Percentiles rank a stretch among this genome's conserved stretches.
Evolutionary conservation across 2,888 invertebrate species (phyloP).

Genomic region (Drosophila monieri): DNA sequence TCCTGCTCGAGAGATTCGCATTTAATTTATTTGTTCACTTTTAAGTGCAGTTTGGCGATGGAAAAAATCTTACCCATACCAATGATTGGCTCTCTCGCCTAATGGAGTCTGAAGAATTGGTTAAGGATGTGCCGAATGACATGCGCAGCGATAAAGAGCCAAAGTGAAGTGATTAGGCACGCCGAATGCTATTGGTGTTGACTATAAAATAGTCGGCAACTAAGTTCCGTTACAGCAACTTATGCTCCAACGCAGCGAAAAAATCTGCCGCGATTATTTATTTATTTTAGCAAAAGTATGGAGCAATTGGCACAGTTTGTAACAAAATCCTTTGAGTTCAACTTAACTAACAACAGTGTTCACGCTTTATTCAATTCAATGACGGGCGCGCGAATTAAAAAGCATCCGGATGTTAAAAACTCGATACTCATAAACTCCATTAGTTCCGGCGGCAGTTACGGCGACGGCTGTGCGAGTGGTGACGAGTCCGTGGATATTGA

Average conservation of each 20-base stretch:
- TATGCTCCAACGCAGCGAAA: conserved; percentile 57
- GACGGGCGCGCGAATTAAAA: conserved; percentile 70
- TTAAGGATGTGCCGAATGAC: conserved; percentile 29
- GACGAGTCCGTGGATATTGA: conserved; percentile 84
- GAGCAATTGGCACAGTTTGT: conserved; percentile 96
- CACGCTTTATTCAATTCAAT: conserved; percentile 81
- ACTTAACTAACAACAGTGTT: conserved; percentile 82
- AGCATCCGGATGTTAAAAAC: conserved; percentile 60
- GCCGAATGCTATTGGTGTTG: conserved; percentile 63
- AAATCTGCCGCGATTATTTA: conserved; percentile 7
- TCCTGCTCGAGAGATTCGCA: background rate
- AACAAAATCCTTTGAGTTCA: conserved; percentile 92
- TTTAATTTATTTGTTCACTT: background rate
- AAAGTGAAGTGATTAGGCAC: conserved; percentile 55
- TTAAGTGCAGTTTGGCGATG: background rate
- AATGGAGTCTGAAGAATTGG: conserved; percentile 6
- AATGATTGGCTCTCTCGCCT: conserved; percentile 1
- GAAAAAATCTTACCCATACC: background rate
- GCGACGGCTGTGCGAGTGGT: conserved; percentile 72
- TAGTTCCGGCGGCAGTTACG: conserved; percentile 49
- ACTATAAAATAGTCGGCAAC: conserved; percentile 63
- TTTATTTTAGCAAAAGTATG: conserved; percentile 85
- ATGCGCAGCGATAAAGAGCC: conserved; percentile 50
- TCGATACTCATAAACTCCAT: conserved; percentile 51
- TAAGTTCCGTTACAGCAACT: conserved; percentile 63